phyloP scores from a whole-genome alignment of 1,140 invertebrate genomes.

The Trigoniulus corallinus region DNA sequence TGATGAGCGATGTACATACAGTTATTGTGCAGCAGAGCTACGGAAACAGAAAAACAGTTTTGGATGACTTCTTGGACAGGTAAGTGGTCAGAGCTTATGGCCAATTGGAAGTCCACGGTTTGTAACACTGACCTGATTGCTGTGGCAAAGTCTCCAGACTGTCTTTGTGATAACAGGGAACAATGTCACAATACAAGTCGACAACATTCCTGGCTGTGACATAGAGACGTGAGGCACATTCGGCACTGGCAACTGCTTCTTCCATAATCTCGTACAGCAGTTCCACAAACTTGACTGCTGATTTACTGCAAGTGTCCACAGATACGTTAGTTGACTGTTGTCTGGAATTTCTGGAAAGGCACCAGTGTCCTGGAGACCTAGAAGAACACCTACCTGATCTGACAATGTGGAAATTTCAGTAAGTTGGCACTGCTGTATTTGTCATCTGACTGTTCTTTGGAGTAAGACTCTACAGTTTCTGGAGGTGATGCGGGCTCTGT shows the following conservation, averaged over 20 bases:
- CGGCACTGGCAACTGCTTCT: constrained; percentile 40
- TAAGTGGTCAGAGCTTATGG: too few relatives aligned
- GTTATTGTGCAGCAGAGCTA: constrained; percentile 84
- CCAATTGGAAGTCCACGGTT: constrained; percentile 7
- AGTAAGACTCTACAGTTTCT: too few relatives aligned
- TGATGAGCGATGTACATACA: constrained; percentile 72
- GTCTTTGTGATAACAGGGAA: constrained; percentile 59
- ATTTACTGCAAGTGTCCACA: constrained; percentile 20
- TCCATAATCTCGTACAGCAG: constrained; percentile 51
- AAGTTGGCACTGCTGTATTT: constrained; percentile 10
- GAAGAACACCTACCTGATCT: constrained; percentile 35
- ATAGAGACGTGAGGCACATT: constrained; percentile 44
- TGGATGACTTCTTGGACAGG: constrained; percentile 7
- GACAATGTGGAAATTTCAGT: constrained; percentile 34
- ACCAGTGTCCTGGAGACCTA: not conserved
- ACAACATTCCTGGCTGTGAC: constrained; percentile 53
- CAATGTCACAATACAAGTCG: constrained; percentile 54
- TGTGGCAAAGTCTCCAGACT: constrained; percentile 64
- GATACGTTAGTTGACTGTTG: not conserved
- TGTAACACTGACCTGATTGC: constrained; percentile 44
- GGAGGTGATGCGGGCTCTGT: too few relatives aligned
- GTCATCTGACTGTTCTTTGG: not conserved
- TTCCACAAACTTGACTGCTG: constrained; percentile 38
- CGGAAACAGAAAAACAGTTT: constrained; percentile 15
- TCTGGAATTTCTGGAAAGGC: not conserved